Evolutionary conservation across 2,888 invertebrate species (phyloP).

Genomic region (Yponomeuta sedellus): DNA sequence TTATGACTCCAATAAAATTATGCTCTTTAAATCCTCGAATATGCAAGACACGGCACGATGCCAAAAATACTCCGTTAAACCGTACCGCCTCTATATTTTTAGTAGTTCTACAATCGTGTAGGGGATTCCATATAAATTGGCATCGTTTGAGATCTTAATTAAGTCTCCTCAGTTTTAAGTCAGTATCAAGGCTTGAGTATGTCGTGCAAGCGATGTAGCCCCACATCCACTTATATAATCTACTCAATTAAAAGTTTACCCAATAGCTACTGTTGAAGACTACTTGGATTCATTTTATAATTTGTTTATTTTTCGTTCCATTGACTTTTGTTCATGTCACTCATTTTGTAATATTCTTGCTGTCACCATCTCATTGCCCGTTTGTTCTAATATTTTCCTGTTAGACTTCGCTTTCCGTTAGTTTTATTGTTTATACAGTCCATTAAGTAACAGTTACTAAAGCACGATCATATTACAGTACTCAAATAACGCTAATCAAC

Average conservation of each 20-base stretch:
- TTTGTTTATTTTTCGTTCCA: too few species aligned
- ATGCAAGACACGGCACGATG: background rate
- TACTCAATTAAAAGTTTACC: background rate
- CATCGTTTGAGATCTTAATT: conserved; percentile 69
- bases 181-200: conserved; percentile 14
- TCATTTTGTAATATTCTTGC: too few species aligned
- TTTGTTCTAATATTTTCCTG: too few species aligned
- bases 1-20: background rate
- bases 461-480: too few species aligned
- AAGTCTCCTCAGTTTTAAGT: conserved; percentile 68
- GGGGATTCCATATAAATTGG: conserved; percentile 65
- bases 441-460: too few species aligned
- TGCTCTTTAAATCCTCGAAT: background rate
- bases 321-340: too few species aligned
- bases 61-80: background rate
- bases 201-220: conserved; percentile 21
- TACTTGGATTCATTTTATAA: too few species aligned
- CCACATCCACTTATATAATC: conserved; percentile 22
- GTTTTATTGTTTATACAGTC: too few species aligned
- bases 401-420: too few species aligned
- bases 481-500: too few species aligned
- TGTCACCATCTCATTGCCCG: too few species aligned
- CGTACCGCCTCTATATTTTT: conserved; percentile 26
- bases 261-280: too few species aligned
- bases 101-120: conserved; percentile 52